phyloP scores from a whole-genome alignment of 2,888 invertebrate genomes.

The Resseliella maxima region DNA sequence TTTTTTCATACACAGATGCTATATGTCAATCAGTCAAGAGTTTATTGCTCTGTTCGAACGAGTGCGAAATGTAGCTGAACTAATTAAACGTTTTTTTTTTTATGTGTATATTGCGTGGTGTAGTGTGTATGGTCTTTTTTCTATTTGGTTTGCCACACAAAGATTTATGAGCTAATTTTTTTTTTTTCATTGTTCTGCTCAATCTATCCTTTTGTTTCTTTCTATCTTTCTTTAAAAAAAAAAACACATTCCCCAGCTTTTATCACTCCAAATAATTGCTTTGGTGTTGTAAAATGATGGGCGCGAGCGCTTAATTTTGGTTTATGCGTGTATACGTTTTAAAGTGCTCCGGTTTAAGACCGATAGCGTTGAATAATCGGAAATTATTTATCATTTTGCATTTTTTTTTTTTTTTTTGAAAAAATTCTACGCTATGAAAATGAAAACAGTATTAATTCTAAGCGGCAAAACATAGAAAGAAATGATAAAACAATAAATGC shows the following conservation, averaged over 20 bases:
- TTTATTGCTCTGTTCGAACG: slow-evolving; percentile 31
- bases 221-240: neutral
- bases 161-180: neutral
- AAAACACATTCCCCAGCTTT: neutral
- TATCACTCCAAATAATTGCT: neutral
- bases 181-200: neutral
- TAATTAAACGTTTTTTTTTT: slow-evolving; percentile 16
- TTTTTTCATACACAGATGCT: neutral
- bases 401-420: neutral
- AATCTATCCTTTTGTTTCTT: neutral
- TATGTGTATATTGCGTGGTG: too few species aligned
- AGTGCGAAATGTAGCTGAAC: slow-evolving; percentile 34
- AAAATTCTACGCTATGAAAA: neutral
- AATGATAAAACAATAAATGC: neutral
- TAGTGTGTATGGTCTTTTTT: neutral
- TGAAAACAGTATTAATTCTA: neutral
- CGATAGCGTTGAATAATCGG: neutral
- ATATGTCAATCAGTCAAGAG: slow-evolving; percentile 44
- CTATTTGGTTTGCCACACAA: slow-evolving; percentile 14
- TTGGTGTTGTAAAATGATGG: neutral
- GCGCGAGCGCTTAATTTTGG: neutral
- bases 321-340: neutral
- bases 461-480: neutral
- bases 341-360: neutral
- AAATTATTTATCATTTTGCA: neutral